Conservation (phyloP, 2,797 vertebrate species). For the Tiaroga cobitis region DNA sequence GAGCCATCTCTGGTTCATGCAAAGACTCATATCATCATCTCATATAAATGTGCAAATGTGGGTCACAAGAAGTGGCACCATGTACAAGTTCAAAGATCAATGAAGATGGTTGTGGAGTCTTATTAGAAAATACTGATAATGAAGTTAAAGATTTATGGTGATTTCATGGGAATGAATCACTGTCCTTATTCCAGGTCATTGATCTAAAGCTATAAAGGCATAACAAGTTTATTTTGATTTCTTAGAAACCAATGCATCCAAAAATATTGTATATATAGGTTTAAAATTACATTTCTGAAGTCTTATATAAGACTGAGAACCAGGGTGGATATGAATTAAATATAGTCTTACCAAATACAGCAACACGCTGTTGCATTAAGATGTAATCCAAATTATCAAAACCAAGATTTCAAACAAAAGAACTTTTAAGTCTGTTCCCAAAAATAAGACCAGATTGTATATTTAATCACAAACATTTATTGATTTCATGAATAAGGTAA, state of each 20-base stretch:
- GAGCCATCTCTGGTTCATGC: background rate
- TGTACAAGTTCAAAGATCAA: conserved; percentile 10
- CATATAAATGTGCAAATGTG: background rate
- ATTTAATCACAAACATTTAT: background rate
- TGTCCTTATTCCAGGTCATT: background rate
- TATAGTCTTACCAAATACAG: background rate
- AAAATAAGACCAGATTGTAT: background rate
- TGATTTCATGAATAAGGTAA: background rate
- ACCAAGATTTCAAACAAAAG: background rate
- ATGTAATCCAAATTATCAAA: background rate
- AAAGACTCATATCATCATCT: background rate
- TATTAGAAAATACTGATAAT: conserved; percentile 8
- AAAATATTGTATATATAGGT: background rate
- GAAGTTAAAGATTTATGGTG: conserved; percentile 13
- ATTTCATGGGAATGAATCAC: background rate
- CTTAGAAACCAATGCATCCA: background rate
- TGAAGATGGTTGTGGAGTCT: background rate
- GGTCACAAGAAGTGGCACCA: background rate
- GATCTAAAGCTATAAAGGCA: background rate
- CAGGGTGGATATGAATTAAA: conserved; percentile 20
- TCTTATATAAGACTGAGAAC: background rate
- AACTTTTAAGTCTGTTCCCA: background rate
- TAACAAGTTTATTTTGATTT: background rate
- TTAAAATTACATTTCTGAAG: background rate
- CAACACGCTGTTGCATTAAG: background rate